A percentile compares a stretch with the other conserved stretches of the same genome.
Conservation (phyloP, 2,797 vertebrate species). For the Cossypha caffra region DNA sequence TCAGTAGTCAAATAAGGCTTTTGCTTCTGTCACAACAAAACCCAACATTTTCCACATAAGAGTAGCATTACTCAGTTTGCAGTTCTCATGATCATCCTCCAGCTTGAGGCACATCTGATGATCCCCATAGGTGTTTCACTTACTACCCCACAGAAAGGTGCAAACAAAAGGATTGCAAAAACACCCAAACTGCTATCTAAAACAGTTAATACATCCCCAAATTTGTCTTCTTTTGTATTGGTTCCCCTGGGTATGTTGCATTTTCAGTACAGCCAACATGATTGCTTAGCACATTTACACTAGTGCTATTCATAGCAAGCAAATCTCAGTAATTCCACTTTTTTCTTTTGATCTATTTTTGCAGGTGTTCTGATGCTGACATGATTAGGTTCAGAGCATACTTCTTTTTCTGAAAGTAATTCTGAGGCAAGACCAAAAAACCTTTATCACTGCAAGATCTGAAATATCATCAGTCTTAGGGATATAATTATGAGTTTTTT, state of each 20-base stretch:
- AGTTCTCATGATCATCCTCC: not conserved
- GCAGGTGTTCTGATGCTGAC: constrained; percentile 50
- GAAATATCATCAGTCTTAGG: not conserved
- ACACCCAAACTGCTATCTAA: not conserved
- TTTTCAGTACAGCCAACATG: constrained; percentile 9
- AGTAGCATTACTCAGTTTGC: not conserved
- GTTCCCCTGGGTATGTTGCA: not conserved
- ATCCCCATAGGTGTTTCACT: not conserved
- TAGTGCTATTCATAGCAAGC: constrained; percentile 40
- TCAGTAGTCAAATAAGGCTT: not conserved
- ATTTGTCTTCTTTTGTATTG: not conserved
- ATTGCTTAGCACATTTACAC: constrained; percentile 13
- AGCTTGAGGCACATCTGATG: not conserved
- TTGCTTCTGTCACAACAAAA: not conserved
- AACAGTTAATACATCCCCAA: not conserved
- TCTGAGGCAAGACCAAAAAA: constrained; percentile 23
- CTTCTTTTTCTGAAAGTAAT: constrained; percentile 37
- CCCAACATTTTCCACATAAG: not conserved
- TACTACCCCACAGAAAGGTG: not conserved
- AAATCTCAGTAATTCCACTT: constrained; percentile 29
- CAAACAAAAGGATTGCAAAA: not conserved
- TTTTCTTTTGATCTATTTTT: constrained; percentile 68
- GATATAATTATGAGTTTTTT: not conserved
- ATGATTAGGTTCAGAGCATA: constrained; percentile 22
- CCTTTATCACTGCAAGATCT: constrained; percentile 22